Percentiles rank a stretch among this genome's conserved stretches.
These are phyloP conservation scores for Muscina levida DNA, from an alignment of 2,888 invertebrate genomes.

Conservation along the genomic window DNA sequence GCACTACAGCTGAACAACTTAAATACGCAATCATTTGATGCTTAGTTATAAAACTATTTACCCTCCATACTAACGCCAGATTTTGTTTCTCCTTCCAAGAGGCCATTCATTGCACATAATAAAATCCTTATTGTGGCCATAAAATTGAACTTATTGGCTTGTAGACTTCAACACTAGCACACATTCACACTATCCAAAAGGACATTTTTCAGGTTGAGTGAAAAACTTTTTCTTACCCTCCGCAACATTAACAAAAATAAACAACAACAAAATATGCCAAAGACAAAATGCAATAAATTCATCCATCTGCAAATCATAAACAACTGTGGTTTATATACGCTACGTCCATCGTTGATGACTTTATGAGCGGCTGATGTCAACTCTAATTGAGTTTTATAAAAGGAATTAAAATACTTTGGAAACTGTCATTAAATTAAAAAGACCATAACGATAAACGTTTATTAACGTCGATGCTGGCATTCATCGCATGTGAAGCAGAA, in stretches of 20 bases:
- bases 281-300: conserved; percentile 28
- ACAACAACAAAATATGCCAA: background rate
- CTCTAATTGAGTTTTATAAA: conserved; percentile 30
- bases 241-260: background rate
- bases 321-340: conserved; percentile 7
- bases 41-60: no score
- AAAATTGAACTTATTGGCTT: conserved; percentile 18
- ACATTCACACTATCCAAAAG: background rate
- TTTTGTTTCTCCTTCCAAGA: no score
- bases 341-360: background rate
- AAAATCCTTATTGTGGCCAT: background rate
- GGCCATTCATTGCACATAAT: no score
- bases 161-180: background rate
- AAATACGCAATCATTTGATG: no score
- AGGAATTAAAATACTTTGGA: conserved; percentile 28
- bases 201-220: background rate
- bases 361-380: conserved; percentile 12
- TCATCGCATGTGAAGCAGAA: no score
- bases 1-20: no score
- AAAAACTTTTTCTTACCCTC: conserved; percentile 10
- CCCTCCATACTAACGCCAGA: no score
- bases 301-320: conserved; percentile 43
- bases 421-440: conserved; percentile 19
- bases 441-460: conserved; percentile 9
- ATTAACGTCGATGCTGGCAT: no score